phyloP scores from a whole-genome alignment of 2,888 invertebrate species.

The Acleris cristana region DNA sequence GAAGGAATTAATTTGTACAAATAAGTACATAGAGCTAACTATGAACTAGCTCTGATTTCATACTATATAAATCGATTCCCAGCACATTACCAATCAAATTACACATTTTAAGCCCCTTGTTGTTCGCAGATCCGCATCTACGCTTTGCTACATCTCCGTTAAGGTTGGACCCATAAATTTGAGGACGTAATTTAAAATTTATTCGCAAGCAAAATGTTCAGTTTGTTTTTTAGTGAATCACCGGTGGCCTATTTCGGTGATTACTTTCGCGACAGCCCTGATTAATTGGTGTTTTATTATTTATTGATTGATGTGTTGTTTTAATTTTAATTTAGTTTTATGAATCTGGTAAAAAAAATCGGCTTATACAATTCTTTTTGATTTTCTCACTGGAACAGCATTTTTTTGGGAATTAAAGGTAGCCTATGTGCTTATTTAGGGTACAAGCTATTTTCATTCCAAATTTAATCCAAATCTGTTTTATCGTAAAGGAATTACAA shows the following conservation, averaged over 20 bases:
- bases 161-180: slow-evolving; percentile 65
- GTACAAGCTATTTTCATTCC: too few species aligned
- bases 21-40: too few species aligned
- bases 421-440: too few species aligned
- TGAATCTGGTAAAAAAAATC: neutral
- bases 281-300: slow-evolving; percentile 15
- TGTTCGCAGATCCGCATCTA: slow-evolving; percentile 7
- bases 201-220: slow-evolving; percentile 69
- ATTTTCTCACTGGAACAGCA: too few species aligned
- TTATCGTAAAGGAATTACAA: too few species aligned
- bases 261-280: slow-evolving; percentile 26
- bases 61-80: neutral
- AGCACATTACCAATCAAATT: neutral
- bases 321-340: neutral
- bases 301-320: neutral
- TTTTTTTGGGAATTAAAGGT: too few species aligned
- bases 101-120: neutral
- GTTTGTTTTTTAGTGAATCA: slow-evolving; percentile 70
- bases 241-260: slow-evolving; percentile 61
- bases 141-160: slow-evolving; percentile 15
- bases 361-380: too few species aligned
- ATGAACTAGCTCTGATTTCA: too few species aligned
- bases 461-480: too few species aligned
- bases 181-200: slow-evolving; percentile 70
- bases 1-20: too few species aligned